phyloP scores from a whole-genome alignment of 2,888 invertebrate genomes.

The Parelbella ahira region DNA sequence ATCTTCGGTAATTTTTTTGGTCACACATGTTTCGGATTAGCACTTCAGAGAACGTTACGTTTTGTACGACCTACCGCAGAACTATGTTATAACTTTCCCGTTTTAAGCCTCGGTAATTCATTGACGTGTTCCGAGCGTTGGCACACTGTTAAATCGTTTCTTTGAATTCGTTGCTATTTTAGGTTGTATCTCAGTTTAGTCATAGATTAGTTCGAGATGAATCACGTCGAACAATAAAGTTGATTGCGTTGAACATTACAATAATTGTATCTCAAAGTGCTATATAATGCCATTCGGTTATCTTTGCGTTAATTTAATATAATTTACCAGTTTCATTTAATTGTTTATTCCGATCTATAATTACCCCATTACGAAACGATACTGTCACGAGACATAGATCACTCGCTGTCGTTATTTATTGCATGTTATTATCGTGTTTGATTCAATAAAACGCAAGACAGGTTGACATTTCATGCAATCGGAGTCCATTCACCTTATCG shows the following conservation, averaged over 20 bases:
- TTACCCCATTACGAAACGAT: slow-evolving; percentile 19
- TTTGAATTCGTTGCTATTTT: slow-evolving; percentile 33
- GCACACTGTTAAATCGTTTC: slow-evolving; percentile 28
- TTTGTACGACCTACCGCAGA: slow-evolving; percentile 71
- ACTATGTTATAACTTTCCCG: slow-evolving; percentile 58
- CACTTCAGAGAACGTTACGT: slow-evolving; percentile 65
- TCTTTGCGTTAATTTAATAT: no score
- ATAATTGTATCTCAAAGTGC: slow-evolving; percentile 5
- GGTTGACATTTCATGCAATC: slow-evolving; percentile 11
- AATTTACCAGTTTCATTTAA: no score
- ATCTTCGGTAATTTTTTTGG: slow-evolving; percentile 69
- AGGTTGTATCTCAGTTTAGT: no score
- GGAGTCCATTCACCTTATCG: slow-evolving; percentile 16
- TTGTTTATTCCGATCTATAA: slow-evolving; percentile 17
- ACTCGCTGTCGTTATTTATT: slow-evolving; percentile 19
- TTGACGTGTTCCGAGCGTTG: slow-evolving; percentile 51
- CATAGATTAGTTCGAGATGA: no score
- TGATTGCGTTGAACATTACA: neutral
- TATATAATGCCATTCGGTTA: slow-evolving; percentile 15
- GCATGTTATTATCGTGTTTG: slow-evolving; percentile 21
- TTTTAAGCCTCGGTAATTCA: slow-evolving; percentile 67
- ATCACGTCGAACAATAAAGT: slow-evolving; percentile 5
- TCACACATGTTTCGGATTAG: slow-evolving; percentile 77
- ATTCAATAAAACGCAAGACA: slow-evolving; percentile 21
- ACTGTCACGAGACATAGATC: slow-evolving; percentile 17